Evolutionary conservation across 2,888 invertebrate genomes (phyloP).

Genomic region (Mylabris sibirica): DNA sequence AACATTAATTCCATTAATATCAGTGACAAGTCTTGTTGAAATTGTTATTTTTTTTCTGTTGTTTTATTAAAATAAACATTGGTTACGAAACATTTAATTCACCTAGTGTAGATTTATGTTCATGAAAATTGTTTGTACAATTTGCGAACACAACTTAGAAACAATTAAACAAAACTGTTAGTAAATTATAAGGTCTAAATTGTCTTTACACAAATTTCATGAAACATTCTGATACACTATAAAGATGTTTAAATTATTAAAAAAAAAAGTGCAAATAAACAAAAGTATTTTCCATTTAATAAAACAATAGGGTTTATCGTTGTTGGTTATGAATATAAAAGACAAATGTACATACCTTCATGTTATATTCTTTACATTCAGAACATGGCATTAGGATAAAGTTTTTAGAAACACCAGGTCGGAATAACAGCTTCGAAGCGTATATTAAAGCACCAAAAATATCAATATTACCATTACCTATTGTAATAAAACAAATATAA

Average conservation of each 20-base stretch:
- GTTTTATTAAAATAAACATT: background rate
- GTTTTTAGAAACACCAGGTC: constrained; percentile 84
- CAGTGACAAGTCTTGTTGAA: background rate
- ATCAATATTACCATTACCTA: constrained; percentile 69
- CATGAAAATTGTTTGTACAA: constrained; percentile 1
- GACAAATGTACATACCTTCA: constrained; percentile 70
- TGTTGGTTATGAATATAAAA: background rate
- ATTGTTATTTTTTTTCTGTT: background rate
- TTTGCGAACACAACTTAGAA: constrained; percentile 1
- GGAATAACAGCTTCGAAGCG: constrained; percentile 77
- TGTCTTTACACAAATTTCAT: background rate
- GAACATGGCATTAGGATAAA: constrained; percentile 84
- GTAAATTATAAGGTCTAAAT: background rate
- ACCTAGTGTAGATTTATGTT: constrained; percentile 9
- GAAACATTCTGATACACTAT: background rate
- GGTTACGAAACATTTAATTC: background rate
- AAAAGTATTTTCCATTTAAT: background rate
- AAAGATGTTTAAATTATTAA: background rate
- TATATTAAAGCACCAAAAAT: constrained; percentile 79
- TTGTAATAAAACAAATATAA: constrained; percentile 30
- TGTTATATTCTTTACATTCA: constrained; percentile 72
- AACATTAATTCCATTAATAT: background rate
- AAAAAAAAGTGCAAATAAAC: background rate
- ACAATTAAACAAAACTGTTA: constrained; percentile 3
- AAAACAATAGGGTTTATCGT: background rate